A percentile compares a stretch with the other conserved stretches of the same genome.
phyloP scores from a whole-genome alignment of 30 jellyfish, hydroid and myxozoan species.

The Clytia hemisphaerica region DNA sequence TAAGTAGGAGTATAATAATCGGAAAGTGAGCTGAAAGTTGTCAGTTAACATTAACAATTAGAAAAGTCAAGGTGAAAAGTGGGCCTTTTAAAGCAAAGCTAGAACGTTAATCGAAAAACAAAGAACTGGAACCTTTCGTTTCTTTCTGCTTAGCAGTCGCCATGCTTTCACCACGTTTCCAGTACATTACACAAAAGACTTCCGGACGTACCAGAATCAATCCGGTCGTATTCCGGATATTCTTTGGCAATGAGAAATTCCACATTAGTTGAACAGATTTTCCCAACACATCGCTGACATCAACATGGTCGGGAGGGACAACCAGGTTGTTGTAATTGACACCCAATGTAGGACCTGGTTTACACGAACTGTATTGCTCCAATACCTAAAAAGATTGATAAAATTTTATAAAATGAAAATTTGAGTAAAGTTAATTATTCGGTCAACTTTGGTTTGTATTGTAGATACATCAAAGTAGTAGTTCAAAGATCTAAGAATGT shows the following conservation, averaged over 20 bases:
- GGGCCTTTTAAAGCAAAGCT: no score
- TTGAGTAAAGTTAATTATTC: no score
- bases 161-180: conserved; percentile 25
- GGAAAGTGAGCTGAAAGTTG: no score
- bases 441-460: no score
- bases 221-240: background rate
- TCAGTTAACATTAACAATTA: background rate
- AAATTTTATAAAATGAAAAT: background rate
- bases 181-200: conserved; percentile 19
- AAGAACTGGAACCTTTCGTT: conserved; percentile 19
- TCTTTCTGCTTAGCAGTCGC: conserved; percentile 33
- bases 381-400: no score
- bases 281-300: conserved; percentile 29
- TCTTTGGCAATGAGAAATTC: conserved; percentile 33
- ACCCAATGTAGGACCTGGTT: conserved; percentile 32
- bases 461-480: no score
- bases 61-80: background rate
- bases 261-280: conserved; percentile 39
- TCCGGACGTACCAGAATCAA: conserved; percentile 36
- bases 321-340: conserved; percentile 24
- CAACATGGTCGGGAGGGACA: conserved; percentile 32
- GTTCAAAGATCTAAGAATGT: no score
- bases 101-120: background rate
- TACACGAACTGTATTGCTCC: conserved; percentile 23
- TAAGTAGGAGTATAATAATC: no score